Evolutionary conservation across 2,113 vertebrate genomes (phyloP), one percentile per base, ranked within the genome.

Genomic region (Regulus satrapa): DNA sequence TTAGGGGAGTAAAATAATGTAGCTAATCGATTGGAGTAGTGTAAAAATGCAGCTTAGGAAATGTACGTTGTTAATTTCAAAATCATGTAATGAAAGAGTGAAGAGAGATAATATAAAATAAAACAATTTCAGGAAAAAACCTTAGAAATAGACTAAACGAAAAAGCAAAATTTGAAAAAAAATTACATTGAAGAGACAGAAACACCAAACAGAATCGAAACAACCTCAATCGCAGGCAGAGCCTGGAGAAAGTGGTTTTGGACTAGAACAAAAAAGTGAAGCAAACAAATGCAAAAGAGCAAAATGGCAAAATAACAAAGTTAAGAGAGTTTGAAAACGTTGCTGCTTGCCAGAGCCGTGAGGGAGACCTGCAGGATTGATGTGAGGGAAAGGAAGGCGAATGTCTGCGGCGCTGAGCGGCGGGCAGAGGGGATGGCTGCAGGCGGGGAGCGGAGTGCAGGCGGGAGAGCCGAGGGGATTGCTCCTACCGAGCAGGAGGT

Each of bases 211-310:
- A 21, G 14, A 68, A 67, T 11, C 0, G 0, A 62, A 85, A 54
- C 21, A 29, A 18, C 28, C 34, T 20, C 43, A 38, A 61, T 12
- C 3, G 0, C 1, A 3, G 59, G 32, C 38, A 24, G 6, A 0
- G 7, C 56, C 52, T 29, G 34, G 31, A 46, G 62, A 46, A 77
- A 31, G 34, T 40, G 14, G 10, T 10, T n/a, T 73, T 56, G 31
- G 67, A 73, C n/a, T 3, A 0, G 5, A 55, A 46, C 8, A 54
- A 34, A 56, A 78, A 75, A 85, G 18, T 1, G 5, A 10, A 91
- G 31, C 5, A 25, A 72, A 77, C 15, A 61, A 73, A 81, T 2
- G 9, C 43, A 56, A 28, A 68, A 64, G 32, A 64, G 34, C 10
- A 14, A 49, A 88, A 46, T 18, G 25, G 20, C 36, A 16, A 89